Base-by-base conservation (phyloP, 2,888 invertebrate species). In the Lepidonotus clava region DNA sequence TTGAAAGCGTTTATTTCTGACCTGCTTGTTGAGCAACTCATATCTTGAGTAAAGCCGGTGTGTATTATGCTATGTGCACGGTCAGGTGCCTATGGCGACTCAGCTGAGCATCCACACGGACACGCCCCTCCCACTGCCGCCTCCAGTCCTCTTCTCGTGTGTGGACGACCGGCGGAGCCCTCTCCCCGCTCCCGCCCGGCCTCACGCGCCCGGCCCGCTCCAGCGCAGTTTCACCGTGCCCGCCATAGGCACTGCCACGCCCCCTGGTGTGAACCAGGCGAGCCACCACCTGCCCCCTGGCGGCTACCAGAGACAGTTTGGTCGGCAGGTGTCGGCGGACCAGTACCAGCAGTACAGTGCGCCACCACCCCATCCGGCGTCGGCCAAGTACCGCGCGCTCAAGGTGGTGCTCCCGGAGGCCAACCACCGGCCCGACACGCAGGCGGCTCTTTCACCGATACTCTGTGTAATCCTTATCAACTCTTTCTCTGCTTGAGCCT, bases 391-490 rank as follows among this genome's bases (percentile, higher is more conserved):
- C 36, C 11, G 36, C 2, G 71, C 71, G 21, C 80, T 80, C 32
- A 24, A 34, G 21, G 80, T 80, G 18, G 51, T 80, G 24, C 80
- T 80, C 21, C 80, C 80, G 14, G 80, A 80, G 0, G 11, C 46
- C 14, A n/a, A n/a, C n/a, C 14, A n/a, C 80, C 24, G 14, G 1
- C 46, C n/a, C 28, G 11, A 41, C n/a, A 46, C 41, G 21, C 80
- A 80, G 80, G 41, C 80, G 11, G 80, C 80, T 0, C 80, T 80
- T 24, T 80, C 80, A 41, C 80, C 80, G 80, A 41, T 80, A 41
- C 80, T 80, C 80, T 80, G 80, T 80, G 80, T 80, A 80, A 80
- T 18, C 46, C 34, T 41, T 32, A 46, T 21, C 8, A 14, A 46
- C 80, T 41, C 51, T 80, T 51, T 76, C 76, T 76, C 40, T 40